phyloP scores from a whole-genome alignment of 2,113 vertebrate species.

The Cercopithecus mona region DNA sequence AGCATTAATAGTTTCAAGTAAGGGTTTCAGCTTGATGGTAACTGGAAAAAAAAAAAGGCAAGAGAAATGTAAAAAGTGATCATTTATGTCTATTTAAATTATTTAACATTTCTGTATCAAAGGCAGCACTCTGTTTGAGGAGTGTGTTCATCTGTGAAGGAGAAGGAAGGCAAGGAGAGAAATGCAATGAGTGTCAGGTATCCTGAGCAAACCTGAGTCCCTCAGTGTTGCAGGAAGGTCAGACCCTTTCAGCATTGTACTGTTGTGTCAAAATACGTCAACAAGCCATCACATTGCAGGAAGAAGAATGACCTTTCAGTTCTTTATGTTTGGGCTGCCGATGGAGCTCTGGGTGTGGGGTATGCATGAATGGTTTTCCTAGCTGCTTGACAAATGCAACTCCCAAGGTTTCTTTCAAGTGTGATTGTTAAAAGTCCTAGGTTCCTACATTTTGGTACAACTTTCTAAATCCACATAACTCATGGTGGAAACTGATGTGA shows the following conservation, averaged over 20 bases:
- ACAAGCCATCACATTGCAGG: slow-evolving; percentile 86
- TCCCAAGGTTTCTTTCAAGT: slow-evolving; percentile 82
- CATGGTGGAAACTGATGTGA: slow-evolving; percentile 41
- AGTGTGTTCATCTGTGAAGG: not conserved
- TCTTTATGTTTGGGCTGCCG: slow-evolving; percentile 82
- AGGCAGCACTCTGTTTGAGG: slow-evolving; percentile 7
- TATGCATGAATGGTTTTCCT: slow-evolving; percentile 85
- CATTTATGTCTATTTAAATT: slow-evolving; percentile 9
- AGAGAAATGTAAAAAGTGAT: slow-evolving; percentile 8
- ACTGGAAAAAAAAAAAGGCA: not conserved
- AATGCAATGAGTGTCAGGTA: slow-evolving; percentile 64
- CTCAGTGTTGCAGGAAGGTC: slow-evolving; percentile 82
- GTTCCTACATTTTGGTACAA: slow-evolving; percentile 73
- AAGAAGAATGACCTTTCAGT: slow-evolving; percentile 89
- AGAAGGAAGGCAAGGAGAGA: slow-evolving; percentile 48
- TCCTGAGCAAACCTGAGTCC: slow-evolving; percentile 75
- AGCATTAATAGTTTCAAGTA: slow-evolving; percentile 31
- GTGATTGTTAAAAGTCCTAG: slow-evolving; percentile 71
- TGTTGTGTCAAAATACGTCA: slow-evolving; percentile 91
- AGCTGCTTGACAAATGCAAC: slow-evolving; percentile 83
- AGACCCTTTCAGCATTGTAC: slow-evolving; percentile 85
- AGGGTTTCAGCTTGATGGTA: slow-evolving; percentile 17
- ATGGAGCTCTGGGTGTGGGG: slow-evolving; percentile 78
- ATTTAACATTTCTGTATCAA: not conserved
- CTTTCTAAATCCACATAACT: slow-evolving; percentile 72